These are phyloP conservation scores for Latrodectus hesperus DNA, from an alignment of 2,888 invertebrate species.

Conservation along the genomic window DNA sequence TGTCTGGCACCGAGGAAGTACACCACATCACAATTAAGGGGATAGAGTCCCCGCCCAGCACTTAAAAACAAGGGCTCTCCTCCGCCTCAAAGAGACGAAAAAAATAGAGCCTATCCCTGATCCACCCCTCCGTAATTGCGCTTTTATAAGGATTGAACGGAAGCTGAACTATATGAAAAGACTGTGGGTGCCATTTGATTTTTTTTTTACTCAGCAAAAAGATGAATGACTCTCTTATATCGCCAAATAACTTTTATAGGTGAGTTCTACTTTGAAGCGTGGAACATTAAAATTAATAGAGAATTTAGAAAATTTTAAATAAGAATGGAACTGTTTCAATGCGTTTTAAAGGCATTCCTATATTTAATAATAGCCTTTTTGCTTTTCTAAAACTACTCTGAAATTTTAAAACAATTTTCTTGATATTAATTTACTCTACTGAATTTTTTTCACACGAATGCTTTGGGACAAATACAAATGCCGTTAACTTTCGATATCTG, in stretches of 20 bases:
- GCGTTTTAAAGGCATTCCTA: no score
- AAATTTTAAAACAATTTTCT: no score
- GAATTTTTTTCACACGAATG: no score
- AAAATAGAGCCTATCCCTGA: conserved; percentile 33
- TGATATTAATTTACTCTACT: no score
- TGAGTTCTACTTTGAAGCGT: neutral
- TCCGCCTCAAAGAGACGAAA: conserved; percentile 16
- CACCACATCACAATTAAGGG: conserved; percentile 31
- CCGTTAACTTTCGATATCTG: no score
- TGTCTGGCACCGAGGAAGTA: conserved; percentile 27
- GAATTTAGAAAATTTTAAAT: no score
- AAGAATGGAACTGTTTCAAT: no score
- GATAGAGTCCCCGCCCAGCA: conserved; percentile 39
- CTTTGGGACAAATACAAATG: no score
- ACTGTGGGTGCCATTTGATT: neutral
- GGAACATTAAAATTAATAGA: neutral
- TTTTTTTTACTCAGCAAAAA: no score
- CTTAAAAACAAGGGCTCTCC: conserved; percentile 44
- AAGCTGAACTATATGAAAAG: neutral
- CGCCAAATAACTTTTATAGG: neutral
- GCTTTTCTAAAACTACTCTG: no score
- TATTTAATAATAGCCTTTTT: no score
- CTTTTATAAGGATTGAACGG: neutral
- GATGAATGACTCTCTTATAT: neutral
- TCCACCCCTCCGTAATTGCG: conserved; percentile 33